A percentile compares a stretch with the other conserved stretches of the same genome.
Evolutionary conservation across 2,113 vertebrate species (phyloP).

Genomic region (Brachypodius melanocephalos): DNA sequence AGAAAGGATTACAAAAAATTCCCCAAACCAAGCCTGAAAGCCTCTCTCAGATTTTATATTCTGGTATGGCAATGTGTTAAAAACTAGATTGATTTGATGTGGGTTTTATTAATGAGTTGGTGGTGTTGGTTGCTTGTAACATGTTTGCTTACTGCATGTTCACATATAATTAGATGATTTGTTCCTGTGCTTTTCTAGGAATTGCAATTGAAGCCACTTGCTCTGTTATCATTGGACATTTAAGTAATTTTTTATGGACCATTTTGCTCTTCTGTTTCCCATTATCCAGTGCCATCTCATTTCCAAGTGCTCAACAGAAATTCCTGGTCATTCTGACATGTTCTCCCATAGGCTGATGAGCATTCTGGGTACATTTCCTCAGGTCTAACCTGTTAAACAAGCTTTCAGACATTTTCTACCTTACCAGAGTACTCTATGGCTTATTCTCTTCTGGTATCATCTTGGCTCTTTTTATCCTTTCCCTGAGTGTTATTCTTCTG

Average conservation of each 20-base stretch:
- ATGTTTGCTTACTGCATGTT: not conserved
- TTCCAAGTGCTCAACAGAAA: not conserved
- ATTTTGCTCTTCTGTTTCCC: not conserved
- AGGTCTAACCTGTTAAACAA: not conserved
- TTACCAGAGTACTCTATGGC: not conserved
- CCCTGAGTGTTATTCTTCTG: not conserved
- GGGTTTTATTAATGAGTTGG: not conserved
- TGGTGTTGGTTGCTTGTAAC: not conserved
- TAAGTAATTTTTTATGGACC: not conserved
- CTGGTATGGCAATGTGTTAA: not conserved
- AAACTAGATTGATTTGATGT: not conserved
- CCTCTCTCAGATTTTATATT: not conserved
- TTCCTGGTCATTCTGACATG: not conserved
- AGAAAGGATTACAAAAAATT: rapidly evolving
- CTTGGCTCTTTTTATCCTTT: not conserved
- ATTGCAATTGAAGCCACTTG: not conserved
- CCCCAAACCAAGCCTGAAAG: not conserved
- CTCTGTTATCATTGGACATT: not conserved
- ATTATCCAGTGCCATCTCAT: not conserved
- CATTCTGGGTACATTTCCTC: not conserved
- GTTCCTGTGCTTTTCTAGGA: not conserved
- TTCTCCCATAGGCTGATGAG: not conserved
- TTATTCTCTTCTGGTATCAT: not conserved
- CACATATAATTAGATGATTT: not conserved
- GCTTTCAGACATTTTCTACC: not conserved